Evolutionary conservation across 2,113 vertebrate genomes (phyloP).

Genomic region (Ictalurus punctatus): DNA sequence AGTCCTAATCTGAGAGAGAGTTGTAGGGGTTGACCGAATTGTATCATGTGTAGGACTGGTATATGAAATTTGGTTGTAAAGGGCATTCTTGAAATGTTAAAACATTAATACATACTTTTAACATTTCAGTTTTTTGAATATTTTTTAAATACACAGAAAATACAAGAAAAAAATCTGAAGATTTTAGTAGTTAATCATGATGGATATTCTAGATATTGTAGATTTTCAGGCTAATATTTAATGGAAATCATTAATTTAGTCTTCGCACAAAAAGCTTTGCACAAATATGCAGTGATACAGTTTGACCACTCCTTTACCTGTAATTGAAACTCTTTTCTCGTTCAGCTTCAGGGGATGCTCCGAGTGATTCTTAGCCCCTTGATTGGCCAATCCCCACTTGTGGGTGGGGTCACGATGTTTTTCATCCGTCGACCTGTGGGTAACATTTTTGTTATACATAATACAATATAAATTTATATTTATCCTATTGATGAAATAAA

Average conservation of each 20-base stretch:
- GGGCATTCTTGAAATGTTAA: background rate
- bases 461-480: background rate
- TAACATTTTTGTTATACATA: constrained; percentile 35
- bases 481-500: background rate
- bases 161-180: background rate
- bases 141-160: no score
- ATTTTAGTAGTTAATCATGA: background rate
- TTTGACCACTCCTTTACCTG: background rate
- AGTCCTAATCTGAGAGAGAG: background rate
- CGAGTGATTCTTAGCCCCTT: constrained; percentile 90
- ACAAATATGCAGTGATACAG: background rate
- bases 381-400: constrained; percentile 81
- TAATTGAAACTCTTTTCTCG: background rate
- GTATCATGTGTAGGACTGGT: background rate
- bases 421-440: constrained; percentile 94
- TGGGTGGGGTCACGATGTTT: constrained; percentile 92
- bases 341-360: constrained; percentile 85
- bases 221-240: background rate
- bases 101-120: background rate
- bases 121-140: background rate
- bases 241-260: background rate
- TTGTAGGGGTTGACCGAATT: background rate
- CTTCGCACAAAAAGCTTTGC: background rate
- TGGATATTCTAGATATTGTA: background rate
- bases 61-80: background rate